Conservation (phyloP, 2,797 vertebrate genomes). For the Peromyscus melanophrys region DNA sequence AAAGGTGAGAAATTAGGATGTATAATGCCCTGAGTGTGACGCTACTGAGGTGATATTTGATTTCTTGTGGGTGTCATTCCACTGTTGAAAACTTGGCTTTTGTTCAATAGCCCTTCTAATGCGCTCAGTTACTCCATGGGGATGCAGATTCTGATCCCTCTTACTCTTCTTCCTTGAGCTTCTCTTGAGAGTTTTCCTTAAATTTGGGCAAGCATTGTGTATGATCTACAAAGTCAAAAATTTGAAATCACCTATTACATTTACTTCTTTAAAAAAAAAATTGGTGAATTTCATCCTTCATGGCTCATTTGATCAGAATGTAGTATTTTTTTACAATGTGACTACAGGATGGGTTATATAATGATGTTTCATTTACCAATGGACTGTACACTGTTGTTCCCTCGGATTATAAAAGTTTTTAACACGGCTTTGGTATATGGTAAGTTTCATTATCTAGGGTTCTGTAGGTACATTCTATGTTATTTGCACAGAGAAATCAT, state of each 20-base stretch:
- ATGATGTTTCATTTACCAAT: neutral
- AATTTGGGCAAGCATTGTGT: neutral
- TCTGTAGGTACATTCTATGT: neutral
- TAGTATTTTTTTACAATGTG: neutral
- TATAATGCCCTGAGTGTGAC: neutral
- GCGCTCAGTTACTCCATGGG: neutral
- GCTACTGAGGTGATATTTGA: neutral
- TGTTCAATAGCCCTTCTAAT: neutral
- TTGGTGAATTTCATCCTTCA: neutral
- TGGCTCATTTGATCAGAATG: neutral
- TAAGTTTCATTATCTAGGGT: neutral
- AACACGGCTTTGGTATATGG: neutral
- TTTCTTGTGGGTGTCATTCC: neutral
- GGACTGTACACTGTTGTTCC: neutral
- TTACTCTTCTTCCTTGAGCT: neutral
- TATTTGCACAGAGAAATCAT: neutral
- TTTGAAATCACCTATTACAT: neutral
- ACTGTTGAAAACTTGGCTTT: neutral
- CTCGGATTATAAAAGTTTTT: neutral
- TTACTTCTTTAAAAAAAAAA: neutral
- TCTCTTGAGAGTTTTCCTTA: neutral
- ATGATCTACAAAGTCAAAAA: neutral
- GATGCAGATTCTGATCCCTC: neutral
- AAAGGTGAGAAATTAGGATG: neutral
- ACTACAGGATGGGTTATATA: neutral